These are phyloP conservation scores for Pimephales promelas DNA, from an alignment of 2,113 vertebrate species.

Conservation along the genomic window DNA sequence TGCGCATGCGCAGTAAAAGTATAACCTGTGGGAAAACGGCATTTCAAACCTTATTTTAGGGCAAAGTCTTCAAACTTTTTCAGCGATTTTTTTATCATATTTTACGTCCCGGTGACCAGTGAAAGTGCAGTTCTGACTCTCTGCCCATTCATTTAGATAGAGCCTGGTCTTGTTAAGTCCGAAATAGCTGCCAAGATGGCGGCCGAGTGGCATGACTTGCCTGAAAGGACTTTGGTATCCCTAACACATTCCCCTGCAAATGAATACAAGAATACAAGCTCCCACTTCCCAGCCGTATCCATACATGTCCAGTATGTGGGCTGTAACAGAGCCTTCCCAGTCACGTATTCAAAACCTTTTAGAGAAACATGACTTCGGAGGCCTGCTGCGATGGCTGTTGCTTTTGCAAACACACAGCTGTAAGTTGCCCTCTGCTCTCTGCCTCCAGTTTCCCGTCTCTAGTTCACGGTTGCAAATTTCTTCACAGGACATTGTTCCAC, in stretches of 20 bases:
- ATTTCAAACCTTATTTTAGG: too few species aligned
- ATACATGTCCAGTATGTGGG: slow-evolving; percentile 15
- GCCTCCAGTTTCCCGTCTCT: slow-evolving; percentile 20
- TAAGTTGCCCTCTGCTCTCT: background rate
- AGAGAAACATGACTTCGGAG: background rate
- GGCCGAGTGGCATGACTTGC: too few species aligned
- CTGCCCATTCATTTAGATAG: too few species aligned
- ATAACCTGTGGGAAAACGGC: too few species aligned
- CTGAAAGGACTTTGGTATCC: too few species aligned
- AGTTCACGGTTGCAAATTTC: background rate
- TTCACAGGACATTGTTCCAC: slow-evolving; percentile 31
- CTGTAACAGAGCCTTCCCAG: slow-evolving; percentile 6
- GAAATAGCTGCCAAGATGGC: too few species aligned
- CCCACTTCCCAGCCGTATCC: background rate
- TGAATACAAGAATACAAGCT: background rate
- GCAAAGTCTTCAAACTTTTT: too few species aligned
- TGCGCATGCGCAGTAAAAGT: too few species aligned
- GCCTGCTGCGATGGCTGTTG: slow-evolving; percentile 21
- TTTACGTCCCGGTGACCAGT: too few species aligned
- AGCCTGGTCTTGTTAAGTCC: too few species aligned
- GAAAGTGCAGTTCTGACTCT: too few species aligned
- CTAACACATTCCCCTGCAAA: background rate
- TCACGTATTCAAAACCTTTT: slow-evolving; percentile 7
- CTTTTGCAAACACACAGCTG: slow-evolving; percentile 18
- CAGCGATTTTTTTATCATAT: too few species aligned